These are phyloP conservation scores for Thereva nobilitata DNA, from an alignment of 2,888 invertebrate genomes.

Conservation along the genomic window DNA sequence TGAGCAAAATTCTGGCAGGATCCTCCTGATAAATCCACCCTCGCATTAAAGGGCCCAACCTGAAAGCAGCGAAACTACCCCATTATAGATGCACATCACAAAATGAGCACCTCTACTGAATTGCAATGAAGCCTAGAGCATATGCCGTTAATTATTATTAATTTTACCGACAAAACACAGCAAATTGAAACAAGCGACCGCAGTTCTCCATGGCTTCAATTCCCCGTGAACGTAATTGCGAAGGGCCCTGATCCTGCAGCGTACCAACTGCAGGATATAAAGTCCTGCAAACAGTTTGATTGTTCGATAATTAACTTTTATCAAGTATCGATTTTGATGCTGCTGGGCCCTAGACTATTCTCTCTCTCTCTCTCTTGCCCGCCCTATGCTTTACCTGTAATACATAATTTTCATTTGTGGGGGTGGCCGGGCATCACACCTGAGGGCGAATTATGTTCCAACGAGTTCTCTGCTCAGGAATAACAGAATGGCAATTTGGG, in stretches of 20 bases:
- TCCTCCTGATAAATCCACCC: too few relatives aligned
- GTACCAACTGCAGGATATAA: constrained; percentile 8
- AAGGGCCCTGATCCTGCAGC: neutral
- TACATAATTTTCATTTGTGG: constrained; percentile 12
- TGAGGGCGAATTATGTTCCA: constrained; percentile 29
- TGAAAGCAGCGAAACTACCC: too few relatives aligned
- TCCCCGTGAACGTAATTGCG: constrained; percentile 21
- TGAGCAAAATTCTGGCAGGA: too few relatives aligned
- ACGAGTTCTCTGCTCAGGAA: constrained; percentile 7
- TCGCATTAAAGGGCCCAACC: too few relatives aligned
- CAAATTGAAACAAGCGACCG: constrained; percentile 41
- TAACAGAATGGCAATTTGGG: constrained; percentile 26
- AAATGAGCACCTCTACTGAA: constrained; percentile 10
- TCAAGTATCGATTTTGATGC: constrained; percentile 41
- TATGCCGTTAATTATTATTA: constrained; percentile 41
- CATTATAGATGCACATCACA: neutral
- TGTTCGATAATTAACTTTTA: constrained; percentile 41
- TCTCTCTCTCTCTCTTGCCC: too few relatives aligned
- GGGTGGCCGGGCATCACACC: constrained; percentile 5
- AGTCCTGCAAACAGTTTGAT: constrained; percentile 40
- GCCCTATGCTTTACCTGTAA: constrained; percentile 2
- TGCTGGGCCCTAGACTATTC: neutral
- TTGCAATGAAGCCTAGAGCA: constrained; percentile 36
- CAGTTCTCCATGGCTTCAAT: neutral
- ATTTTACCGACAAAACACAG: constrained; percentile 36